These are phyloP conservation scores for Aptenodytes forsteri DNA, from an alignment of 2,113 vertebrate species.

Conservation along the genomic window DNA sequence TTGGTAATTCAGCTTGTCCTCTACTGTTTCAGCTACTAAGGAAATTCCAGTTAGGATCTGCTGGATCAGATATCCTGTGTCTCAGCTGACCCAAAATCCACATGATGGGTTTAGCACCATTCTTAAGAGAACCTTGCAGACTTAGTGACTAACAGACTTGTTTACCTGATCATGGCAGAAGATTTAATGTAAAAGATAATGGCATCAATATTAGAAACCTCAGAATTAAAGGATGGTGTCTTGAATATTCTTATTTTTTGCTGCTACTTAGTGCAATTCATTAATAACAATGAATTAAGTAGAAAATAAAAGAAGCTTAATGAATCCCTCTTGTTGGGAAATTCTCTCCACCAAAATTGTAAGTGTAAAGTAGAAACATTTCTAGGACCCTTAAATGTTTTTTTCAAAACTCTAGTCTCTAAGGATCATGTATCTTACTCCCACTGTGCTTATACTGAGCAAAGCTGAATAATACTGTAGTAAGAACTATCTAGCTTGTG, in stretches of 20 bases:
- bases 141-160: not conserved
- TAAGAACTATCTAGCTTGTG: not conserved
- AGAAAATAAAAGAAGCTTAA: not conserved
- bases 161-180: not conserved
- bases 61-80: conserved; percentile 66
- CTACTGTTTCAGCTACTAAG: conserved; percentile 76
- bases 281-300: not conserved
- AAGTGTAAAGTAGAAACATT: not conserved
- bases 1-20: conserved; percentile 67
- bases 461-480: not conserved
- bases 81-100: conserved; percentile 69
- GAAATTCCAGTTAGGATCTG: conserved; percentile 69
- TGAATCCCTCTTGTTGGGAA: not conserved
- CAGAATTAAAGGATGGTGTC: not conserved
- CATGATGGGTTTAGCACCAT: conserved; percentile 59
- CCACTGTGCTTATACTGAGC: not conserved
- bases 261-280: not conserved
- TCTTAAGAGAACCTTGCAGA: conserved; percentile 47
- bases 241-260: not conserved
- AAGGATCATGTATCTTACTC: not conserved
- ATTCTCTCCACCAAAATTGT: not conserved
- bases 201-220: not conserved
- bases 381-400: not conserved
- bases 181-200: not conserved
- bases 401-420: not conserved